Evolutionary conservation across 2,797 vertebrate species (phyloP), one percentile per base, ranked within the genome.

Genomic region (Onychomys arenicola): DNA sequence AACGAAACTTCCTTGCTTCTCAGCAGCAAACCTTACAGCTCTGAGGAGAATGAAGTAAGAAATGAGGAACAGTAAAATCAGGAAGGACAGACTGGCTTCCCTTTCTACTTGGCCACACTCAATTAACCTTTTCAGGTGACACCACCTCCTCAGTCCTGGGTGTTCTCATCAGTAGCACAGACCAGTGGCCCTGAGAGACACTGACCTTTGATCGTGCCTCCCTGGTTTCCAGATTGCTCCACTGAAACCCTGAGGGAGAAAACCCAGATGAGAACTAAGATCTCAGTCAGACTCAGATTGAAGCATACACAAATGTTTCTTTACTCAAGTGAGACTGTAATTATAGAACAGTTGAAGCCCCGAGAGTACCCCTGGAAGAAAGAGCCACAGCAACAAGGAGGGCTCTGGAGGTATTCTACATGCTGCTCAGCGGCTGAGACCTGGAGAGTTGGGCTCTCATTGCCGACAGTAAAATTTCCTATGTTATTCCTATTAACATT

Each of bases 111-210:
- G 37, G 11, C 82, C 23, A 67, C 93, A 85, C 21, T 89, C 80
- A 78, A 27, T 12, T 82, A 43, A 86, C 65, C 80, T 91, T 78
- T 67, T 73, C 73, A 77, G 59, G 59, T 90, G 43, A 37, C 3
- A 65, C 63, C 52, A 73, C 65, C 21, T 87, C 77, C 55, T 43
- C 16, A n/a, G 76, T 93, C 23, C 76, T 49, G 43, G 59, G 61
- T 90, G 91, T 96, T 49, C 94, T 81, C 80, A 83, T 88, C 32
- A 90, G 73, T 19, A 75, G 57, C 73, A 90, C 85, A 93, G 77
- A 73, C 52, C 90, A 95, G 71, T 90, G 59, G 43, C 71, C 32
- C 55, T 5, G 25, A 86, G 84, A 78, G 40, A 43, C 40, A 78
- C 0, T 73, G 77, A 63, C 2, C 34, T 92, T 65, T 84, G 21